Evolutionary conservation across 37 sponge, comb jelly and placozoan species (phyloP).

Genomic region (Spongia lamella): DNA sequence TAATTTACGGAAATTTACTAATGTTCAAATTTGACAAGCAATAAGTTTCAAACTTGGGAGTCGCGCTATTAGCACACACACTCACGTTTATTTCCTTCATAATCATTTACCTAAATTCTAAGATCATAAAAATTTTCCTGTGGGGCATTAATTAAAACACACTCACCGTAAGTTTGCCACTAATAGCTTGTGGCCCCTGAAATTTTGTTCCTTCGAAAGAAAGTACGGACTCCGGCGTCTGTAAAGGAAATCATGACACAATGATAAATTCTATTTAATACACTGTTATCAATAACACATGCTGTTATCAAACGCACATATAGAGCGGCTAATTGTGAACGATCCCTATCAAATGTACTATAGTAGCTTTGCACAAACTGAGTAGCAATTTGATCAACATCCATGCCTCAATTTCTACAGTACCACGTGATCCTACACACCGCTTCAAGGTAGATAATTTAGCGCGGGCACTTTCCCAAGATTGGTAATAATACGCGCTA

Average conservation of each 20-base stretch:
- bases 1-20: too few relatives aligned
- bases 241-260: slow-evolving; percentile 5
- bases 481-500: too few relatives aligned
- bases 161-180: slow-evolving; percentile 61
- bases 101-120: neutral
- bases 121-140: neutral
- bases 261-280: neutral
- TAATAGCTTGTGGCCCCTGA: slow-evolving; percentile 59
- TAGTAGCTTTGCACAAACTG: slow-evolving; percentile 71
- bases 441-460: neutral
- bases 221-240: slow-evolving; percentile 60
- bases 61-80: neutral
- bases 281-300: too few relatives aligned
- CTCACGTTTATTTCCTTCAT: neutral
- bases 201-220: slow-evolving; percentile 61
- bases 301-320: slow-evolving; percentile 67
- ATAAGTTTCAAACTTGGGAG: neutral
- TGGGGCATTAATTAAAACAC: slow-evolving; percentile 7
- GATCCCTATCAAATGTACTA: slow-evolving; percentile 72
- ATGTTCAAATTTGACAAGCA: too few relatives aligned
- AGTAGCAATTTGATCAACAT: slow-evolving; percentile 20
- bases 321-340: slow-evolving; percentile 42
- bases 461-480: too few relatives aligned
- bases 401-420: too few relatives aligned
- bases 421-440: too few relatives aligned